Percentiles rank a stretch among this genome's conserved stretches.
Conservation (phyloP, 2,113 vertebrate species). For the Myrmophylax atrothorax region DNA sequence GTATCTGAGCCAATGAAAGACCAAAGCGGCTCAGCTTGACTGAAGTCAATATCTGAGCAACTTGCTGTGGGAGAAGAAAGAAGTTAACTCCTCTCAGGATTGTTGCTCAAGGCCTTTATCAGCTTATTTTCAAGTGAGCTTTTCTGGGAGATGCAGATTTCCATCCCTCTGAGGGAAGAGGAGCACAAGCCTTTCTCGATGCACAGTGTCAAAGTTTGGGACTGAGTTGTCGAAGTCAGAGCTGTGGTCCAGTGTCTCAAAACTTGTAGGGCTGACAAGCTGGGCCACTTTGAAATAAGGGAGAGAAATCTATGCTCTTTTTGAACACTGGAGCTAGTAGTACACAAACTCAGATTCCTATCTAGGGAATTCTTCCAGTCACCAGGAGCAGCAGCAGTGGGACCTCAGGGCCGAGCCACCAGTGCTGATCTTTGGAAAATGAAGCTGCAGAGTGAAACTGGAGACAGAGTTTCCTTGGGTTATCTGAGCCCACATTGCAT, state of each 20-base stretch:
- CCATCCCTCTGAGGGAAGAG: neutral
- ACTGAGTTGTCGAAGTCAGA: neutral
- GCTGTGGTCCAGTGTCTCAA: neutral
- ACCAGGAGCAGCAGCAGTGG: neutral
- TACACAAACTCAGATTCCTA: neutral
- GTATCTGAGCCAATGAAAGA: neutral
- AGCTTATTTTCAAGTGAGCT: neutral
- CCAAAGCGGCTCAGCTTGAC: neutral
- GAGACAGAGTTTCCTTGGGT: conserved; percentile 13
- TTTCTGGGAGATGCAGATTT: neutral
- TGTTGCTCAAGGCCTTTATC: neutral
- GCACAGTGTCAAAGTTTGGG: neutral
- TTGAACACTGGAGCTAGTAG: neutral
- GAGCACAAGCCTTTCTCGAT: neutral
- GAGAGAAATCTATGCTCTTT: neutral
- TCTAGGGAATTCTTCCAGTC: neutral
- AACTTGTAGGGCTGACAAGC: neutral
- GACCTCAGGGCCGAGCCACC: neutral
- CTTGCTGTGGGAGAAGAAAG: neutral
- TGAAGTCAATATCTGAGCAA: neutral
- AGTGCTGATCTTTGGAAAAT: neutral
- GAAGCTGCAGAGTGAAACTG: neutral
- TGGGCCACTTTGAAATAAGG: neutral
- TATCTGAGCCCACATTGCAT: neutral
- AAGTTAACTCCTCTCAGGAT: neutral